These are phyloP conservation scores for Vespertilio murinus DNA, from an alignment of 2,797 vertebrate genomes.

Conservation along the genomic window DNA sequence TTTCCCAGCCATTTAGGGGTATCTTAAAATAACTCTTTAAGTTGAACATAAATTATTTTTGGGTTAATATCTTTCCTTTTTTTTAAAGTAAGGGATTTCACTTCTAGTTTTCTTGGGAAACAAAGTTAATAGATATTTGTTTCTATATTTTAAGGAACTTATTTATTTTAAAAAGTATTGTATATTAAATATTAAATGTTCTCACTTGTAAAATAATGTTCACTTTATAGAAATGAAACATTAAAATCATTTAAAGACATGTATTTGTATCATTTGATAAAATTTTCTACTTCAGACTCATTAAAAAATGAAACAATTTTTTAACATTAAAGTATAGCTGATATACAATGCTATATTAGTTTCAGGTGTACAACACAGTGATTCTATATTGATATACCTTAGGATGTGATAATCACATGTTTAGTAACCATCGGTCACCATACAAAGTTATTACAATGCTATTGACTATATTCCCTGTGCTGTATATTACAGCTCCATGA, in stretches of 20 bases:
- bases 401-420: neutral
- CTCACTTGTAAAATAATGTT: neutral
- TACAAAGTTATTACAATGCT: neutral
- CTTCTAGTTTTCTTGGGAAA: neutral
- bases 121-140: neutral
- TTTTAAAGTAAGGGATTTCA: constrained; percentile 8
- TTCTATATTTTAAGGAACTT: neutral
- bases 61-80: neutral
- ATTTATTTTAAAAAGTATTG: neutral
- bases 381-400: neutral
- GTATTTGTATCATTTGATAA: neutral
- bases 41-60: neutral
- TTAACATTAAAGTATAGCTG: neutral
- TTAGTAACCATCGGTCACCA: neutral
- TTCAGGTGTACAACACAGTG: neutral
- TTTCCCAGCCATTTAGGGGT: neutral
- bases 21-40: neutral
- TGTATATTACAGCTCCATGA: neutral
- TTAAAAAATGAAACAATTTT: neutral
- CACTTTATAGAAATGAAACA: neutral
- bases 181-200: neutral
- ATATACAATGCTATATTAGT: neutral
- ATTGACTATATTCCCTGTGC: neutral
- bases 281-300: neutral
- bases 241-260: neutral